A percentile compares a stretch with the other conserved stretches of the same genome.
Conservation (phyloP, 2,797 vertebrate genomes). For the Myiothlypis chrysogaster region DNA sequence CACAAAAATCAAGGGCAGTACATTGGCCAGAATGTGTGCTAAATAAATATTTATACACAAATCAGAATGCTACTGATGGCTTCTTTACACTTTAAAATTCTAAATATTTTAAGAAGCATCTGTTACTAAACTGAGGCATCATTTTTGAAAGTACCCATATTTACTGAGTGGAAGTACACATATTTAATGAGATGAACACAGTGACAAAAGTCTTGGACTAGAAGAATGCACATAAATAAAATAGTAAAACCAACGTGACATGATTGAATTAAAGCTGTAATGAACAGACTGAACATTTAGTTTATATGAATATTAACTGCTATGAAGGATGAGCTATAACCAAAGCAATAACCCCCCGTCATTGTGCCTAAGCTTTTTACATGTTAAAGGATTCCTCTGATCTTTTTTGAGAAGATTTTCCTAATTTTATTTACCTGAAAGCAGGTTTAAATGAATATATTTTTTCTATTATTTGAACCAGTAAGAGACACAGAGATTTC, state of each 20-base stretch:
- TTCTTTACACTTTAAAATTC: slow-evolving; percentile 71
- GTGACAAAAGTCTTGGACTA: slow-evolving; percentile 53
- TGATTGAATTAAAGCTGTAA: slow-evolving; percentile 1
- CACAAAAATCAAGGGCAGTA: slow-evolving; percentile 64
- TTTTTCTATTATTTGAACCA: not conserved
- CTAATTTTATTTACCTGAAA: not conserved
- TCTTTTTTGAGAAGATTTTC: not conserved
- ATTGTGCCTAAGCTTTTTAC: not conserved
- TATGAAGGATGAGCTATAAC: not conserved
- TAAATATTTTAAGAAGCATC: slow-evolving; percentile 74
- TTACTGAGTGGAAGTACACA: slow-evolving; percentile 58
- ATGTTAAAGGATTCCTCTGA: not conserved
- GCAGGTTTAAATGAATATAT: not conserved
- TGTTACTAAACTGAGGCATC: slow-evolving; percentile 67
- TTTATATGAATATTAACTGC: not conserved
- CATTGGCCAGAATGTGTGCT: slow-evolving; percentile 70
- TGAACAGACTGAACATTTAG: not conserved
- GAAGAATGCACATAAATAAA: slow-evolving; percentile 46
- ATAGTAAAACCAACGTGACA: not conserved
- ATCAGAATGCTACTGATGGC: slow-evolving; percentile 71
- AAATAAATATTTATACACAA: slow-evolving; percentile 74
- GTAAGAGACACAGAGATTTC: not conserved
- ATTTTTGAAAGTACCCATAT: slow-evolving; percentile 65
- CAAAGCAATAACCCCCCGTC: not conserved
- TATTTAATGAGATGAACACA: slow-evolving; percentile 65